These are phyloP conservation scores for Asteroscopus sphinx DNA, from an alignment of 2,888 invertebrate species.

Conservation along the genomic window DNA sequence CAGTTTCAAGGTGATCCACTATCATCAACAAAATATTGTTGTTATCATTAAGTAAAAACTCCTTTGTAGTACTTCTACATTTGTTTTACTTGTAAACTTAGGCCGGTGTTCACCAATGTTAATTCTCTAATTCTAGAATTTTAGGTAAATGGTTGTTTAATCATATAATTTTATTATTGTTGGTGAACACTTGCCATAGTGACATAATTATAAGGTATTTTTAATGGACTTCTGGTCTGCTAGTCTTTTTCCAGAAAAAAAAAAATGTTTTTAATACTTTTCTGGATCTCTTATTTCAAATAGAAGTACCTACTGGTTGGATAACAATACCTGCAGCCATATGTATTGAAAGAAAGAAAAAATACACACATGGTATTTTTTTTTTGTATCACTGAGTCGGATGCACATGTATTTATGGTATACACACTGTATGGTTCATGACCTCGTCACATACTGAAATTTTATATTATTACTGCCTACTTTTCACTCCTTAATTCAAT, in stretches of 20 bases:
- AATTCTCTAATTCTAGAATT: too few relatives aligned
- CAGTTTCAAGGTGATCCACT: neutral
- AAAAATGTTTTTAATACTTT: too few relatives aligned
- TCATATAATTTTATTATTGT: too few relatives aligned
- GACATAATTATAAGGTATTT: too few relatives aligned
- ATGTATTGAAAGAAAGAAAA: slow-evolving; percentile 16
- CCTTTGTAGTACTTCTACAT: too few relatives aligned
- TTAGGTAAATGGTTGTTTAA: too few relatives aligned
- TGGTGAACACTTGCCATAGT: too few relatives aligned
- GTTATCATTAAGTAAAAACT: neutral
- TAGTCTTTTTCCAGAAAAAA: too few relatives aligned
- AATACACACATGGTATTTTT: slow-evolving; percentile 6
- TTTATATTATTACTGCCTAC: slow-evolving; percentile 14
- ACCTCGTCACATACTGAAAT: slow-evolving; percentile 17
- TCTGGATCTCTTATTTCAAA: neutral
- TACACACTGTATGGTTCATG: slow-evolving; percentile 29
- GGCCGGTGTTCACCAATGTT: too few relatives aligned
- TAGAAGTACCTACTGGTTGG: neutral
- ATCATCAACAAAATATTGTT: neutral
- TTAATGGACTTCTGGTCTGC: too few relatives aligned
- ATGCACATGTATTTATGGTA: slow-evolving; percentile 18
- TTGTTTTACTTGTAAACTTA: too few relatives aligned
- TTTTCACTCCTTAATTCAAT: slow-evolving; percentile 38
- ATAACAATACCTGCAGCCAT: neutral
- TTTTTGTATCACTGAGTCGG: slow-evolving; percentile 13